Percentiles rank a stretch among this genome's conserved stretches.
These are phyloP conservation scores for Noctilio leporinus DNA, from an alignment of 2,113 vertebrate genomes.

Conservation along the genomic window DNA sequence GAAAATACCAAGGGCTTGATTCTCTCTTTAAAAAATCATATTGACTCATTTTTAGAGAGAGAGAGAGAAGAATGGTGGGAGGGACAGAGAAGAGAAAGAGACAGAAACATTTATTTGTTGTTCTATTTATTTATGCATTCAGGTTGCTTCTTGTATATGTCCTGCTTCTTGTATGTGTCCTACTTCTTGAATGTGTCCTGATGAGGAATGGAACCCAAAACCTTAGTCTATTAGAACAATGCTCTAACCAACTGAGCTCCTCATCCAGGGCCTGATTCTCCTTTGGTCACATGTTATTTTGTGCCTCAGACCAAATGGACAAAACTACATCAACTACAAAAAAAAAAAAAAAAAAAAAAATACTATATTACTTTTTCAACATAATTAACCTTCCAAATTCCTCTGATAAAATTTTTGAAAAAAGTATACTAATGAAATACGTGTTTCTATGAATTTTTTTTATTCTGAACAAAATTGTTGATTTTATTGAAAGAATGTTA, in stretches of 20 bases:
- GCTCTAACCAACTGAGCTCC: too few relatives aligned
- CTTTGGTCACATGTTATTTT: background rate
- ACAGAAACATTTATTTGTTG: too few relatives aligned
- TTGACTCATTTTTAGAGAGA: too few relatives aligned
- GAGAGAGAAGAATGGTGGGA: too few relatives aligned
- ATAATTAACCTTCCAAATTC: background rate
- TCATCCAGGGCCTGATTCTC: background rate
- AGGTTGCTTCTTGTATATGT: too few relatives aligned
- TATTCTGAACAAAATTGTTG: background rate
- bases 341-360: too few relatives aligned
- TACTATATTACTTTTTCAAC: background rate
- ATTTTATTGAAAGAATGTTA: background rate
- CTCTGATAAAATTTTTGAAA: background rate
- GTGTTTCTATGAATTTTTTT: background rate
- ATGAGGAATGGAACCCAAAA: too few relatives aligned
- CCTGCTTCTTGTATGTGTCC: too few relatives aligned
- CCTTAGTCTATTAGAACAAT: too few relatives aligned
- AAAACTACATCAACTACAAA: background rate
- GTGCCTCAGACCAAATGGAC: background rate
- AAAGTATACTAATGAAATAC: background rate
- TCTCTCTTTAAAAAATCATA: background rate
- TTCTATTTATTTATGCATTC: too few relatives aligned
- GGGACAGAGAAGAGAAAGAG: too few relatives aligned
- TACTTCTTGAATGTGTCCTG: too few relatives aligned
- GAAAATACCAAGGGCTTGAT: background rate